Conservation (phyloP, 1,140 invertebrate genomes). For the Lordiphosa stackelbergi region DNA sequence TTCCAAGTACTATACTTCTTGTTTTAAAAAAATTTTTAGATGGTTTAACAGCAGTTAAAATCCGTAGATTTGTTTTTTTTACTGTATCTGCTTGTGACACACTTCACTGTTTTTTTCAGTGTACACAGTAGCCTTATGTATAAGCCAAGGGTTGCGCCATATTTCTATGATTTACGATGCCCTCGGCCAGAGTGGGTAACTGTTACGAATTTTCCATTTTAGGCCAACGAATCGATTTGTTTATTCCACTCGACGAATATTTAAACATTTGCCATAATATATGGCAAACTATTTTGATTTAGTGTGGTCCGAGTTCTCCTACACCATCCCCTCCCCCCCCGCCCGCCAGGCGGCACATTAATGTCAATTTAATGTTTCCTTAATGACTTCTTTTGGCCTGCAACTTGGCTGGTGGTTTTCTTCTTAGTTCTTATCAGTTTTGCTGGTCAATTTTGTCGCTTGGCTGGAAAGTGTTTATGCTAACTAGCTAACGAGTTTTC, state of each 20-base stretch:
- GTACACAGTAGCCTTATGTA: neutral
- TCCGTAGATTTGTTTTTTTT: too few species aligned
- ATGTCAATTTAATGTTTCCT: constrained; percentile 76
- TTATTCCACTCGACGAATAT: constrained; percentile 25
- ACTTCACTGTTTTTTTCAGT: neutral
- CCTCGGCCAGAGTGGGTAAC: constrained; percentile 61
- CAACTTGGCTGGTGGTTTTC: constrained; percentile 45
- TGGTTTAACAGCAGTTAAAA: too few species aligned
- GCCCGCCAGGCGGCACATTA: constrained; percentile 41
- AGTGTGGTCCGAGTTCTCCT: constrained; percentile 21
- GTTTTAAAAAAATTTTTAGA: too few species aligned
- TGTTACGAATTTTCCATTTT: constrained; percentile 32
- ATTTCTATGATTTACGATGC: constrained; percentile 57
- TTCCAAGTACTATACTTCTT: too few species aligned
- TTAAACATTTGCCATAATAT: constrained; percentile 40
- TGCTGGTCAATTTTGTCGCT: constrained; percentile 63
- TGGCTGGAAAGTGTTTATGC: constrained; percentile 71
- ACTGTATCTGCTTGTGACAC: too few species aligned
- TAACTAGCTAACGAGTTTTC: constrained; percentile 74
- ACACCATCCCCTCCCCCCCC: neutral
- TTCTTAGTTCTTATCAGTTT: constrained; percentile 65
- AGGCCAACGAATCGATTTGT: constrained; percentile 40
- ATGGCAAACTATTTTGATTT: constrained; percentile 62
- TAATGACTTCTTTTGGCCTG: constrained; percentile 69
- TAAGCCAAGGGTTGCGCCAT: constrained; percentile 13